phyloP scores from a whole-genome alignment of 2,113 vertebrate species.

The Cervus canadensis region DNA sequence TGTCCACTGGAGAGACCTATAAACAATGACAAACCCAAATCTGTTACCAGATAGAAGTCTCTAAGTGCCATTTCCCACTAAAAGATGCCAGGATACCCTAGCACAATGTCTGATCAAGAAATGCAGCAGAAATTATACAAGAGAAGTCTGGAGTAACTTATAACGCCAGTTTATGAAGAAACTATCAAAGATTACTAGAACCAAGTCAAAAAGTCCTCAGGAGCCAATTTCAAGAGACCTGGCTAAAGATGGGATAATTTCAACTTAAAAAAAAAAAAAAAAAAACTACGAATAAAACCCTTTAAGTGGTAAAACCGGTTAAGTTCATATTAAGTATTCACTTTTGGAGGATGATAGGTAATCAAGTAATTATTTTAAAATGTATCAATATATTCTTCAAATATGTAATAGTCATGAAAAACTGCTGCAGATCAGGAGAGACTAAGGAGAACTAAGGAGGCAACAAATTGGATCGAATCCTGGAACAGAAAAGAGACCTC shows the following conservation, averaged over 20 bases:
- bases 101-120: neutral
- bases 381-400: neutral
- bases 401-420: neutral
- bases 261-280: neutral
- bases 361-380: neutral
- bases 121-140: neutral
- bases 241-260: neutral
- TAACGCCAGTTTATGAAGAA: neutral
- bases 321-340: neutral
- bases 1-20: neutral
- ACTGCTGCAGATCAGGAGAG: neutral
- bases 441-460: neutral
- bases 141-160: neutral
- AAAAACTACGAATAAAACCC: neutral
- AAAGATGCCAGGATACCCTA: neutral
- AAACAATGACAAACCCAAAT: neutral
- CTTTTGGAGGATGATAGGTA: neutral
- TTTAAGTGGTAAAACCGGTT: neutral
- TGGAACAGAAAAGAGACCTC: neutral
- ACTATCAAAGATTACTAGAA: neutral
- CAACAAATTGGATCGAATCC: neutral
- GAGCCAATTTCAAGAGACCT: neutral
- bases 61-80: neutral
- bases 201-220: neutral
- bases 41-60: neutral